Conservation (phyloP, 2,797 vertebrate genomes). For the Heliangelus exortis region DNA sequence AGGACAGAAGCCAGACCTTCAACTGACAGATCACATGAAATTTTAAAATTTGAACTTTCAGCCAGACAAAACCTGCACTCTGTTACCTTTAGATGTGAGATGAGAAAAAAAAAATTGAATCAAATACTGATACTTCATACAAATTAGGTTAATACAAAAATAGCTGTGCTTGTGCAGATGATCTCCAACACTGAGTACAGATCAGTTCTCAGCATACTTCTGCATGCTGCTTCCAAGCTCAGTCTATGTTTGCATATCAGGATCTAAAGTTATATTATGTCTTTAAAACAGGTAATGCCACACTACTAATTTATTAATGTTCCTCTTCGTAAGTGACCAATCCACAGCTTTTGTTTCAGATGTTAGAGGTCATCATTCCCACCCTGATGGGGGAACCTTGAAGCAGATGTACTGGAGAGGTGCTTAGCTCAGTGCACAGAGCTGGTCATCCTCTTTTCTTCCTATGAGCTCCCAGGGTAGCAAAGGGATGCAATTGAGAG, state of each 20-base stretch:
- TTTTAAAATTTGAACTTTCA: neutral
- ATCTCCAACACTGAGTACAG: rapidly evolving
- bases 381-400: neutral
- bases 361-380: neutral
- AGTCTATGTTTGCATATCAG: neutral
- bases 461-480: neutral
- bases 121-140: neutral
- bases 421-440: neutral
- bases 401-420: neutral
- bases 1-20: neutral
- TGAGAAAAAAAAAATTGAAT: neutral
- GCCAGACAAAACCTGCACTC: neutral
- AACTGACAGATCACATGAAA: neutral
- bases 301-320: constrained; percentile 8
- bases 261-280: neutral
- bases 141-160: neutral
- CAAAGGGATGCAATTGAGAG: neutral
- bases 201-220: neutral
- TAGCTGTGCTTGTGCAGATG: neutral
- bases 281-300: constrained; percentile 3
- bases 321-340: neutral
- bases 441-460: neutral
- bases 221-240: neutral
- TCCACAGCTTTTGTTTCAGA: constrained; percentile 6
- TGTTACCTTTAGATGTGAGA: neutral